Evolutionary conservation across 2,888 invertebrate genomes (phyloP).

Genomic region (Chesias legatella): DNA sequence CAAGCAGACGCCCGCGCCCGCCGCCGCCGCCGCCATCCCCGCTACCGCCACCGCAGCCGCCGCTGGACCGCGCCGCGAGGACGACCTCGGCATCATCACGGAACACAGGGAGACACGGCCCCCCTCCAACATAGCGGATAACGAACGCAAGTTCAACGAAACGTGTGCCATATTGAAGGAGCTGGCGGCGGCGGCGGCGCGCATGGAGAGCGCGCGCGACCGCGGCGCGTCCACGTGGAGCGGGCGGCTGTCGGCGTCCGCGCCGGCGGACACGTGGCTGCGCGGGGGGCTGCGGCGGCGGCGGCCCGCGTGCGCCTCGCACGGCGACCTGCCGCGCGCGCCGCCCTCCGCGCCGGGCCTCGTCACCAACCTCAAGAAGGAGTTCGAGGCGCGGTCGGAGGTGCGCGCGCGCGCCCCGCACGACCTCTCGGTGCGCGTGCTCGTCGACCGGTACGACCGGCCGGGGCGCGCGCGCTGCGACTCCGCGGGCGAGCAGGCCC

Average conservation of each 20-base stretch:
- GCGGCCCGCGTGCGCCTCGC: slow-evolving; percentile 60
- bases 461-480: slow-evolving; percentile 45
- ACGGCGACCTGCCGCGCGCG: slow-evolving; percentile 64
- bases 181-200: slow-evolving; percentile 68
- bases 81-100: slow-evolving; percentile 63
- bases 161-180: slow-evolving; percentile 82
- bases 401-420: slow-evolving; percentile 56
- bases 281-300: slow-evolving; percentile 64
- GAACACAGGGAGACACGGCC: slow-evolving; percentile 50
- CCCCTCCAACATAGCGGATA: slow-evolving; percentile 49
- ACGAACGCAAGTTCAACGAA: slow-evolving; percentile 71
- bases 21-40: slow-evolving; percentile 34
- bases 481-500: slow-evolving; percentile 38
- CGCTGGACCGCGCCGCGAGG: slow-evolving; percentile 12
- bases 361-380: slow-evolving; percentile 92
- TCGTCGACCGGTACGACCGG: slow-evolving; percentile 88
- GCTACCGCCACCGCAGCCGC: slow-evolving; percentile 36
- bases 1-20: slow-evolving; percentile 34
- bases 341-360: slow-evolving; percentile 80
- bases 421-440: slow-evolving; percentile 84
- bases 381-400: slow-evolving; percentile 87
- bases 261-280: slow-evolving; percentile 81
- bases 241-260: slow-evolving; percentile 81
- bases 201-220: slow-evolving; percentile 57
- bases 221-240: slow-evolving; percentile 65